A percentile compares a stretch with the other conserved stretches of the same genome.
These are phyloP conservation scores for Styela plicata DNA, from an alignment of 23 tunicate genomes.

Conservation along the genomic window DNA sequence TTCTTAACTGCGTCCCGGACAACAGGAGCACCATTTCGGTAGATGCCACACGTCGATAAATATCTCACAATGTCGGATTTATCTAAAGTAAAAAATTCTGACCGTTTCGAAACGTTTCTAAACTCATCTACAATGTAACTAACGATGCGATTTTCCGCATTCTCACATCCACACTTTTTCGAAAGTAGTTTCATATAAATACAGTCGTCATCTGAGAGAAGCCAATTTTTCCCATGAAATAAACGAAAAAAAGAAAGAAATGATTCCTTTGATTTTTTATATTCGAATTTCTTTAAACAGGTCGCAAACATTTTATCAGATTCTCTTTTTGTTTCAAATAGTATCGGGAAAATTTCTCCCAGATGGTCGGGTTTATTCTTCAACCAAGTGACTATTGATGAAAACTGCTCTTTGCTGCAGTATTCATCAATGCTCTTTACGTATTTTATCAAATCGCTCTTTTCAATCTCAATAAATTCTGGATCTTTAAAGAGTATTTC, in stretches of 20 bases:
- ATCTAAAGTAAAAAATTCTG: not conserved
- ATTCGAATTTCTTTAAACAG: no score
- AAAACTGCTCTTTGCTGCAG: not conserved
- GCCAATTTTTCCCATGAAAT: no score
- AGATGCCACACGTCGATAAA: no score
- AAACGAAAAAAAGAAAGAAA: no score
- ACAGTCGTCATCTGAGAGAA: not conserved
- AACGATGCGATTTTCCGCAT: not conserved
- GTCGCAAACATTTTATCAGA: no score
- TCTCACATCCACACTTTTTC: not conserved
- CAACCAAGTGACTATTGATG: not conserved
- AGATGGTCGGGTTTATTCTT: not conserved
- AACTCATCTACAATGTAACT: not conserved
- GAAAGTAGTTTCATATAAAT: not conserved
- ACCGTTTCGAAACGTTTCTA: not conserved
- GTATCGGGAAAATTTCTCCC: not conserved
- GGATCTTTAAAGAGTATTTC: not conserved
- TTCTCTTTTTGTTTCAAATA: no score
- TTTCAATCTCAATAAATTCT: not conserved
- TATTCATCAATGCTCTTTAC: not conserved
- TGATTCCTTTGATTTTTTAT: no score
- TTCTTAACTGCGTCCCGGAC: not conserved
- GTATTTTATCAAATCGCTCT: not conserved
- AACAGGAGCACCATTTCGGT: no score
- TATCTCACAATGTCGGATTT: not conserved